Evolutionary conservation across 1,140 invertebrate species (phyloP).

Genomic region (Megalopta genalis): DNA sequence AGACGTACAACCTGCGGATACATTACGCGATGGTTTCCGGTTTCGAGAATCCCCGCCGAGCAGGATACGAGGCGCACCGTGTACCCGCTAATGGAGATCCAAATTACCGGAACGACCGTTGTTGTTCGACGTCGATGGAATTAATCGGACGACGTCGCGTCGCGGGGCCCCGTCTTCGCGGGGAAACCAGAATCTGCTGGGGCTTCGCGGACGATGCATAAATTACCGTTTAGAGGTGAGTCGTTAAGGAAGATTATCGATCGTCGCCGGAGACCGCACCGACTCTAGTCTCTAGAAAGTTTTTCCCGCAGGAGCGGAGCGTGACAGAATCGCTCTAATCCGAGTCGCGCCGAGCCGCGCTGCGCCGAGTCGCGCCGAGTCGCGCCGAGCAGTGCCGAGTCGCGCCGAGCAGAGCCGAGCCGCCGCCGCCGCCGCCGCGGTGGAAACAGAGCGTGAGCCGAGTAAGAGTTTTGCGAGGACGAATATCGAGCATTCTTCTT

Average conservation of each 20-base stretch:
- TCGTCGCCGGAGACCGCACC: conserved; percentile 17
- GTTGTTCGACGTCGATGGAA: not conserved
- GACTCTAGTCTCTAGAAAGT: conserved; percentile 64
- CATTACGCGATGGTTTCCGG: conserved; percentile 17
- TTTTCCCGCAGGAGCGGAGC: conserved; percentile 68
- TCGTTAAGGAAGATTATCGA: conserved; percentile 39
- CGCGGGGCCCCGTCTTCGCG: not conserved
- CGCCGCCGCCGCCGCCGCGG: not conserved
- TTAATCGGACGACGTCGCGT: not conserved
- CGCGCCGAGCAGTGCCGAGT: too few relatives aligned
- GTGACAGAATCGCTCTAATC: conserved; percentile 74
- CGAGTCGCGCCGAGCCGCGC: not conserved
- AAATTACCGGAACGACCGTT: conserved; percentile 6
- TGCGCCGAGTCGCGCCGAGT: too few relatives aligned
- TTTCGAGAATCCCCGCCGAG: conserved; percentile 15
- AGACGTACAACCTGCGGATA: conserved; percentile 1
- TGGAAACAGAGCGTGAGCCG: conserved; percentile 74
- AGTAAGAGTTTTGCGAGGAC: conserved; percentile 73
- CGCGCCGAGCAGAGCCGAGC: too few relatives aligned
- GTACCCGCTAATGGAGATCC: too few relatives aligned
- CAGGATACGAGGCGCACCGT: not conserved
- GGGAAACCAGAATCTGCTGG: not conserved
- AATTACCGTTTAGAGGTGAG: not conserved
- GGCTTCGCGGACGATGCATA: not conserved
- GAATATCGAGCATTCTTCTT: conserved; percentile 58